Percentiles rank a stretch among this genome's conserved stretches.
phyloP scores from a whole-genome alignment of 2,113 vertebrate species.

The Hemichromis elongatus region DNA sequence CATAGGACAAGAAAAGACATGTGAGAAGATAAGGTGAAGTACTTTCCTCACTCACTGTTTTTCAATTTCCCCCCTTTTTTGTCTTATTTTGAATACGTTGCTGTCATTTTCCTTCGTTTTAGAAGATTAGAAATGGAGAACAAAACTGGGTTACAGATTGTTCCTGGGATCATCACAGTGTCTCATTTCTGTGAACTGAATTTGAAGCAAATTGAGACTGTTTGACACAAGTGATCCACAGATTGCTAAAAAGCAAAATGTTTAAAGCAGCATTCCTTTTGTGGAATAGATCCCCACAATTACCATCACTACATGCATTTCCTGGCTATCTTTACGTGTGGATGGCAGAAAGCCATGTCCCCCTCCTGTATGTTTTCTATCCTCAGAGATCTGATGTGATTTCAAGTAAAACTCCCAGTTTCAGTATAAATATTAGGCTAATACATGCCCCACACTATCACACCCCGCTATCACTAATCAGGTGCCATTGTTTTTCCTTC shows the following conservation, averaged over 20 bases:
- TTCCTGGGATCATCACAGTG: conserved; percentile 13
- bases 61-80: background rate
- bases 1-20: background rate
- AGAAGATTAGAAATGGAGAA: conserved; percentile 10
- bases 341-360: background rate
- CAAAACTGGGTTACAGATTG: conserved; percentile 5
- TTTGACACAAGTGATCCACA: background rate
- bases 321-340: background rate
- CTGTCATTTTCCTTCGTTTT: background rate
- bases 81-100: background rate
- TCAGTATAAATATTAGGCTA: background rate
- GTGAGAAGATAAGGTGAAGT: background rate
- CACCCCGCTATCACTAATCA: conserved; percentile 5
- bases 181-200: background rate
- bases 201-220: background rate
- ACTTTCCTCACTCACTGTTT: background rate
- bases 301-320: background rate
- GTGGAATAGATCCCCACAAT: background rate
- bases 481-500: conserved; percentile 21
- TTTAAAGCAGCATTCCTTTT: background rate
- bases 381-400: background rate
- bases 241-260: background rate
- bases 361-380: background rate
- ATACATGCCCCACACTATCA: background rate
- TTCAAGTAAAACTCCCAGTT: conserved; percentile 2